A percentile compares a stretch with the other conserved stretches of the same genome.
Evolutionary conservation across 2,888 invertebrate species (phyloP).

Genomic region (Agrochola lota): DNA sequence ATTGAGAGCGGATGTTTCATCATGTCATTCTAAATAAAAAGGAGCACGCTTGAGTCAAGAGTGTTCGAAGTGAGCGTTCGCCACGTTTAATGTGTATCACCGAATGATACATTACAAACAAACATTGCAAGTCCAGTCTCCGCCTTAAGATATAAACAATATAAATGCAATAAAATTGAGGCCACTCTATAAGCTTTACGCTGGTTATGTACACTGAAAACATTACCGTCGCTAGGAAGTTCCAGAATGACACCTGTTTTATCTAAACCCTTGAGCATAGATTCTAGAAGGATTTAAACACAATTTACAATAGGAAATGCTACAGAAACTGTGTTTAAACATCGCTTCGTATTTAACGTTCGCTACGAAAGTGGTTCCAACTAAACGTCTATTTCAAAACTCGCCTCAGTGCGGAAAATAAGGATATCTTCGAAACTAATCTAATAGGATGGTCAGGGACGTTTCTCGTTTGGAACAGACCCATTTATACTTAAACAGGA

Average conservation of each 20-base stretch:
- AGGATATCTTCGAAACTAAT: constrained; percentile 54
- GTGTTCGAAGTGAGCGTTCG: too few relatives aligned
- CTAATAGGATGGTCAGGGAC: constrained; percentile 49
- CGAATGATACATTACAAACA: too few relatives aligned
- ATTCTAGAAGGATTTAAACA: constrained; percentile 9
- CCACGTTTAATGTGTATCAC: too few relatives aligned
- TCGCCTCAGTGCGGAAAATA: constrained; percentile 31
- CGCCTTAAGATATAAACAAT: too few relatives aligned
- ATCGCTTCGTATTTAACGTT: constrained; percentile 32
- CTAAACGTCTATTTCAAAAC: constrained; percentile 51
- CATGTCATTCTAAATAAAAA: too few relatives aligned
- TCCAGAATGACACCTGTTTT: neutral
- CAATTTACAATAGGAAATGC: constrained; percentile 15
- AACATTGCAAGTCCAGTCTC: too few relatives aligned
- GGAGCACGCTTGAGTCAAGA: too few relatives aligned
- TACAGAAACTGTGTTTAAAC: constrained; percentile 13
- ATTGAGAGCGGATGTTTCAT: too few relatives aligned
- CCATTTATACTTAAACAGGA: constrained; percentile 56
- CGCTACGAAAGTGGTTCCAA: constrained; percentile 25
- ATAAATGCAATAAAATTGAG: too few relatives aligned
- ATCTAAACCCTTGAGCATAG: neutral
- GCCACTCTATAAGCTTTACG: neutral
- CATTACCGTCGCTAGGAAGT: neutral
- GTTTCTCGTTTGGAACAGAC: constrained; percentile 38
- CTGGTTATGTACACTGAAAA: neutral